Evolutionary conservation across 1,140 invertebrate genomes (phyloP).

Genomic region (Hyphantria cunea): DNA sequence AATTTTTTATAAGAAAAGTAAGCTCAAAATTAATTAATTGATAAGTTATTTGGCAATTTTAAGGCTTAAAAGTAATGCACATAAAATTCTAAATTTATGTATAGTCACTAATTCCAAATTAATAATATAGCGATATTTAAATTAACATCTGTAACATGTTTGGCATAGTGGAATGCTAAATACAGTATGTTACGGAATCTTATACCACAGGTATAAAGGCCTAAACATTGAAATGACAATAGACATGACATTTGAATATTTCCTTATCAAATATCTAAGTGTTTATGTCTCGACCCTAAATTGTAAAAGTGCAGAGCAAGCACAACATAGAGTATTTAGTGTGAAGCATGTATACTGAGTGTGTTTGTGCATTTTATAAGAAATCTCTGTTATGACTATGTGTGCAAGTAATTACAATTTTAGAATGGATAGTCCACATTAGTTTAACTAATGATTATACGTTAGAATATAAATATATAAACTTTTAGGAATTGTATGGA

Average conservation of each 20-base stretch:
- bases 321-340: constrained; percentile 24
- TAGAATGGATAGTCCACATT: constrained; percentile 47
- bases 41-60: constrained; percentile 17
- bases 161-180: constrained; percentile 15
- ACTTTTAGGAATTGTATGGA: constrained; percentile 53
- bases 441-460: constrained; percentile 53
- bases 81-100: constrained; percentile 6
- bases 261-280: constrained; percentile 11
- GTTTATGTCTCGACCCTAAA: constrained; percentile 23
- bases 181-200: constrained; percentile 7
- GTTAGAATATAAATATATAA: constrained; percentile 43
- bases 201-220: constrained; percentile 24
- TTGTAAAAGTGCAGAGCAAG: constrained; percentile 3
- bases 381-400: constrained; percentile 30
- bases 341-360: constrained; percentile 28
- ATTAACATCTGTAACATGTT: constrained; percentile 28
- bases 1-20: background rate
- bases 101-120: background rate
- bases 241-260: constrained; percentile 16
- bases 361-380: constrained; percentile 42
- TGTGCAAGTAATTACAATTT: constrained; percentile 39
- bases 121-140: constrained; percentile 21
- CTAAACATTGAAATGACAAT: constrained; percentile 24
- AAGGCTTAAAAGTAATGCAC: constrained; percentile 17
- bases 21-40: background rate